Evolutionary conservation across 2,797 vertebrate genomes (phyloP).

Genomic region (Smutsia temminckii): DNA sequence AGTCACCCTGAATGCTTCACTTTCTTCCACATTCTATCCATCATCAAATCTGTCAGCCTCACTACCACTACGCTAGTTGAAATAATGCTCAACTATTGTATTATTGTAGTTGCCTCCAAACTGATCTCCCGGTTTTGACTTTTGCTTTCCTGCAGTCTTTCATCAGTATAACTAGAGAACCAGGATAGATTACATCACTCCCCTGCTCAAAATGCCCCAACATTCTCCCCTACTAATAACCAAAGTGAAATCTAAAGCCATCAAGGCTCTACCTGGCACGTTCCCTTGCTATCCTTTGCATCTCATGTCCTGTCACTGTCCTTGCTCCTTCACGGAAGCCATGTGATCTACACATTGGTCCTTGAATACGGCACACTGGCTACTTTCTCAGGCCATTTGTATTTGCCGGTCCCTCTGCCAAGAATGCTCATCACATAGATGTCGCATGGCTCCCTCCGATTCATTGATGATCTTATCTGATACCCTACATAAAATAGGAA

Average conservation of each 20-base stretch:
- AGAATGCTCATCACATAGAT: not conserved
- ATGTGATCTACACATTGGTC: not conserved
- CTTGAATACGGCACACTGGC: not conserved
- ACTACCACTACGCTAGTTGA: no score
- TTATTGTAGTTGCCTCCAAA: not conserved
- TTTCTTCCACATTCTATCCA: not conserved
- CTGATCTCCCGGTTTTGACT: not conserved
- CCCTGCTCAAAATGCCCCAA: not conserved
- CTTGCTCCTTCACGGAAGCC: not conserved
- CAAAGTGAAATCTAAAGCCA: not conserved
- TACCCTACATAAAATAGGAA: not conserved
- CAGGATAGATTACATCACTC: not conserved
- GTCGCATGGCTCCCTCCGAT: not conserved
- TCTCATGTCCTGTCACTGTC: not conserved
- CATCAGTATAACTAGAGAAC: not conserved
- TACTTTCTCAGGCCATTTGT: not conserved
- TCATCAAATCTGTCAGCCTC: not conserved
- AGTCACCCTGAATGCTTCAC: not conserved
- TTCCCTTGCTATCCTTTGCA: not conserved
- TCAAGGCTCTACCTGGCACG: no score
- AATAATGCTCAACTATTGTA: not conserved
- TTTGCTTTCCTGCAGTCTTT: not conserved
- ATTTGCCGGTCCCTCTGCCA: not conserved
- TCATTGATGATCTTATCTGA: not conserved
- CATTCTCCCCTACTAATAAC: not conserved